Conservation (phyloP, 2,888 invertebrate species). For the Myathropa florea region DNA sequence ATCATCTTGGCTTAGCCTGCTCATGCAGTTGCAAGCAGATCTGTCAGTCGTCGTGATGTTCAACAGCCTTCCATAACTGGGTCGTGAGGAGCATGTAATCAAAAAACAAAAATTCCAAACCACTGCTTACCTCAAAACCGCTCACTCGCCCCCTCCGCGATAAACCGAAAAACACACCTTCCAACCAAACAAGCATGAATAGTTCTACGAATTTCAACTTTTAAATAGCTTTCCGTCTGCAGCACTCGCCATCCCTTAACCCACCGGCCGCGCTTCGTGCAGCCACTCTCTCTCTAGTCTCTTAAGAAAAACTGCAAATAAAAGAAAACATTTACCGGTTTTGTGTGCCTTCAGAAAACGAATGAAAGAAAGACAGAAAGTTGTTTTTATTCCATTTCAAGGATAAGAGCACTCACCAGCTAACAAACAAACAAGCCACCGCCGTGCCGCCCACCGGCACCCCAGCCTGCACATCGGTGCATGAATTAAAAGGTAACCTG, state of each 20-base stretch:
- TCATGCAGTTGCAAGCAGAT: too few relatives aligned
- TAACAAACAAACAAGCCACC: constrained; percentile 3
- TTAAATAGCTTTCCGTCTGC: not conserved
- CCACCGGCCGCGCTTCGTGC: not conserved
- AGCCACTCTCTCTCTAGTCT: not conserved
- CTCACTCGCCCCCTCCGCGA: too few relatives aligned
- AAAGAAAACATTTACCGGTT: constrained; percentile 4
- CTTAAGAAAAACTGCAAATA: not conserved
- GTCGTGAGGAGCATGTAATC: not conserved
- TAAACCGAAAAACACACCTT: not conserved
- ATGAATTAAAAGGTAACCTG: constrained; percentile 39
- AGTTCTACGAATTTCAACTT: not conserved
- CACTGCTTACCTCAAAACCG: not conserved
- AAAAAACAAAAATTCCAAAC: not conserved
- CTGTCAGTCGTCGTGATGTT: too few relatives aligned
- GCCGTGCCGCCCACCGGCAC: not conserved
- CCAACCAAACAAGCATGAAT: too few relatives aligned
- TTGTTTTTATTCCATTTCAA: constrained; percentile 28
- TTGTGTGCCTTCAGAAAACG: not conserved
- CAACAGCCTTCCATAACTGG: too few relatives aligned
- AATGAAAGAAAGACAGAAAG: not conserved
- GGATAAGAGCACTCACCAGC: constrained; percentile 8
- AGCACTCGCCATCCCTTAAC: not conserved
- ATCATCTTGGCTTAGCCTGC: too few relatives aligned
- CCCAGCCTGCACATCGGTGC: not conserved